Evolutionary conservation across 2,113 vertebrate genomes (phyloP), one percentile per base, ranked within the genome.

Genomic region (Peromyscus polionotus): DNA sequence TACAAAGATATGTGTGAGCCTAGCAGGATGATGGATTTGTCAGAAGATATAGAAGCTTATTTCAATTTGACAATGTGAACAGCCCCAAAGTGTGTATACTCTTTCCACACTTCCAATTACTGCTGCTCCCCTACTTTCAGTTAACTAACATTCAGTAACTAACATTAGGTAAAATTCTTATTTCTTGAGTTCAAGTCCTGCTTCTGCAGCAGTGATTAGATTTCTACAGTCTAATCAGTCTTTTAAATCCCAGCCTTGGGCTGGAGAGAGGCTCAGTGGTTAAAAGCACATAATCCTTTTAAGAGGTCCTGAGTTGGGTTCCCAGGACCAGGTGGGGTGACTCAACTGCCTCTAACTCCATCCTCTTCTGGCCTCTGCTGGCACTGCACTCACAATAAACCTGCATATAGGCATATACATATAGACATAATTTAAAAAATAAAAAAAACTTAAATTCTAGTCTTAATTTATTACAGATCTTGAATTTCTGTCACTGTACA

Each of bases 401-500:
- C 8, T 17, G 19, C 2, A 31, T 65, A 19, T n/a, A 28, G 45
- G 36, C 33, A 22, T 22, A 36, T 31, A 68, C 39, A 48, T 45
- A 22, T 31, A 33, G 5, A 86, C 63, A 51, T 68, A 22, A 87
- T 51, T 87, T 54, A 12, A 57, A 51, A 67, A 33, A 48, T 19
- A 33, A 33, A 85, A 84, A 45, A 45, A 17, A 12, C 33, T 51
- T 48, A 63, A 75, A 33, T 91, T 90, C 90, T 33, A 88, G 10
- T 65, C n/a, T 87, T 89, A 86, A 92, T 73, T 93, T 90, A 92
- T 84, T 81, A 90, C 7, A 94, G 14, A 83, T 45, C 17, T 85
- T 94, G 19, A 26, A 48, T 96, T 28, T 65, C 42, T 94, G 14
- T 77, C 77, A 95, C 70, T 92, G 57, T 85, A 90, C 81, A 96